Evolutionary conservation across 2,797 vertebrate genomes (phyloP).

Genomic region (Acrossocheilus fasciatus): DNA sequence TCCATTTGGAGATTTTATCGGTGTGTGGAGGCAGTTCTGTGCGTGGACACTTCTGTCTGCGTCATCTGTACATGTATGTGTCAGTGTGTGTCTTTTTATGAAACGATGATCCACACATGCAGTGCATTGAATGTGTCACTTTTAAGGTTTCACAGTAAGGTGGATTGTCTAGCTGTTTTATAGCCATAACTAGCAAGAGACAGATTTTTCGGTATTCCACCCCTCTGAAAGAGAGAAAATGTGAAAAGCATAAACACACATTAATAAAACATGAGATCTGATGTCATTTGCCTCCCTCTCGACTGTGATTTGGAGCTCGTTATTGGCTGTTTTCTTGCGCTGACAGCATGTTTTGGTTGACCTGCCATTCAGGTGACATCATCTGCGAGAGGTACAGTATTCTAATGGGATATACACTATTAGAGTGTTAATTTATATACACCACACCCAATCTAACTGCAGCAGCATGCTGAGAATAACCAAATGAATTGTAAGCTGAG

Average conservation of each 20-base stretch:
- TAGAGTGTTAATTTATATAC: constrained; percentile 13
- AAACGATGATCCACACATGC: constrained; percentile 2
- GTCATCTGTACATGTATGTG: constrained; percentile 27
- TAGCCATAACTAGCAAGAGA: background rate
- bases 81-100: constrained; percentile 17
- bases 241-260: background rate
- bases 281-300: background rate
- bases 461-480: background rate
- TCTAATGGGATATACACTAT: constrained; percentile 21
- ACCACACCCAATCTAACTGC: background rate
- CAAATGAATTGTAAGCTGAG: constrained; percentile 1
- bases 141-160: constrained; percentile 22
- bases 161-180: constrained; percentile 16
- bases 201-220: background rate
- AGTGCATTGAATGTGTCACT: constrained; percentile 39
- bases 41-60: background rate
- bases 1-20: background rate
- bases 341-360: constrained; percentile 1
- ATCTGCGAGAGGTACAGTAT: background rate
- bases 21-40: constrained; percentile 16
- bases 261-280: constrained; percentile 37
- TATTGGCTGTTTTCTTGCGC: background rate
- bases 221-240: background rate
- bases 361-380: constrained; percentile 22
- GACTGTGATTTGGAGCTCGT: constrained; percentile 21